Base-by-base conservation (phyloP, 1,140 invertebrate genomes). In the Cydia strobilella region DNA sequence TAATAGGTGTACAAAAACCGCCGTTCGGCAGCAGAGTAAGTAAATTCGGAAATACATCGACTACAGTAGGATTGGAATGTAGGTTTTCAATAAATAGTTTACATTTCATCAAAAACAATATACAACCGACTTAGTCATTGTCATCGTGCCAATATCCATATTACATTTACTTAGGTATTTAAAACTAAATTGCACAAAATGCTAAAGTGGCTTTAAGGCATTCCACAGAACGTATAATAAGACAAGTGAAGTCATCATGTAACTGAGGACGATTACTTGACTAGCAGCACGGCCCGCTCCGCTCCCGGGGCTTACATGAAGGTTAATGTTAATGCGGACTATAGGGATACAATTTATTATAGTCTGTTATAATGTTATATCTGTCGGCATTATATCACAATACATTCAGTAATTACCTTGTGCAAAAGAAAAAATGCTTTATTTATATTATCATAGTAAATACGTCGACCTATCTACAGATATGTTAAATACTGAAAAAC, bases 1-100 rank as follows among this genome's bases (percentile, higher is more conserved):
- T 77, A 74, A 84, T 87, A 86, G 83, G 77, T 90, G 78, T 88
- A 90, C 86, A 90, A 88, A 89, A 87, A 73, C 76, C 75, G 75
- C 73, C 9, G 71, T 76, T 75, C 76, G 54, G 76, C 75, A 77
- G 63, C 27, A 5, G 31, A 69, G 35, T 69, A 66, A 54, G 51
- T 54, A 23, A 59, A 69, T 69, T 69, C 65, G 35, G 65, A 69
- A 35, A 69, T 39, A 69, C 63, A 35, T 69, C 65, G 35, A 69
- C 65, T 39, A 69, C 13, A 39, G n/a, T 66, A 54, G 18, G 13
- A 10, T 42, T 69, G 65, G 65, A 69, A 69, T 69, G 65, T 69
- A 18, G 31, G n/a, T 15, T n/a, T 69, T 39, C 31, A 39, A 39
- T 69, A 69, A 69, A 69, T 69, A 69, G 31, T 69, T 69, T 59